Conservation (phyloP, 2,797 vertebrate species). For the Leuciscus waleckii region DNA sequence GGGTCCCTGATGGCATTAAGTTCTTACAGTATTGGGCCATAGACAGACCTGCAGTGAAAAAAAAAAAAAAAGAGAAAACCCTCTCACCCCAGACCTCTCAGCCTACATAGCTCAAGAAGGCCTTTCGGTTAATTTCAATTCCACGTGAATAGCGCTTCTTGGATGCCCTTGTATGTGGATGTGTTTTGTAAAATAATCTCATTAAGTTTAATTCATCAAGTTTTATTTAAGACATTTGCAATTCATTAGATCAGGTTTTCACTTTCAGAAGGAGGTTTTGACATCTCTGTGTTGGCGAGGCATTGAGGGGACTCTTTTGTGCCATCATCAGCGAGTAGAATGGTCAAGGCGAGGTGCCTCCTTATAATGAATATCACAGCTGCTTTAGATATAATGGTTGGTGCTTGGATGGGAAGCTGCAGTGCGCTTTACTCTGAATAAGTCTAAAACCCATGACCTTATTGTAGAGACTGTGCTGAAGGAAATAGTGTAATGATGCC, state of each 20-base stretch:
- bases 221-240: conserved; percentile 25
- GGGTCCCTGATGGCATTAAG: conserved; percentile 76
- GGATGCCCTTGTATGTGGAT: neutral
- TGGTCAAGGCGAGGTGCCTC: conserved; percentile 70
- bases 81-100: conserved; percentile 2
- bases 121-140: conserved; percentile 19
- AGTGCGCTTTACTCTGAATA: conserved; percentile 69
- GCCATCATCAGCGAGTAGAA: conserved; percentile 1
- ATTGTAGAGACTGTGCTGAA: conserved; percentile 78
- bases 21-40: conserved; percentile 74
- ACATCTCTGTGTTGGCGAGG: conserved; percentile 18
- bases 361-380: conserved; percentile 74
- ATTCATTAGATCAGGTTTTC: conserved; percentile 25
- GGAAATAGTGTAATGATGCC: conserved; percentile 76
- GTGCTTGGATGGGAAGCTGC: conserved; percentile 67
- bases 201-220: conserved; percentile 21
- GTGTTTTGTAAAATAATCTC: conserved; percentile 38
- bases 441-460: conserved; percentile 64
- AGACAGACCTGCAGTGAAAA: conserved; percentile 70
- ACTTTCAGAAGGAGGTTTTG: conserved; percentile 1
- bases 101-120: conserved; percentile 2
- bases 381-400: conserved; percentile 70
- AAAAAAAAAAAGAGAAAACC: conserved; percentile 52
- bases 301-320: conserved; percentile 50
- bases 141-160: neutral